Percentiles rank a stretch among this genome's conserved stretches.
Evolutionary conservation across 2,113 vertebrate species (phyloP).

Genomic region (Mionectes macconnelli): DNA sequence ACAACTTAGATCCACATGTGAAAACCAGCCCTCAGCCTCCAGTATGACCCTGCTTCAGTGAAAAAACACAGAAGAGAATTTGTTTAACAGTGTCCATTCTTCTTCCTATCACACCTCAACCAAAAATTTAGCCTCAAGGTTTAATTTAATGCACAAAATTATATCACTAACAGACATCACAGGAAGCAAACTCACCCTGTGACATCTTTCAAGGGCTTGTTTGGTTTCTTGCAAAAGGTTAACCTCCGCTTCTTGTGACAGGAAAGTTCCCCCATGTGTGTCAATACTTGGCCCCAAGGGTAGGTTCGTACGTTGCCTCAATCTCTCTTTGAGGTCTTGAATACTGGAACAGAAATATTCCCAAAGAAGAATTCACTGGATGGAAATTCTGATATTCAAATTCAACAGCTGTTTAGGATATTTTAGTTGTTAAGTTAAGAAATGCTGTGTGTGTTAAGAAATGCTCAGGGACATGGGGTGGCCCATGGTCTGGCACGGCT

Average conservation of each 20-base stretch:
- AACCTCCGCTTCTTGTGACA: conserved; percentile 96
- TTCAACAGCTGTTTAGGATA: background rate
- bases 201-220: conserved; percentile 96
- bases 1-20: background rate
- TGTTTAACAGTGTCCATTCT: background rate
- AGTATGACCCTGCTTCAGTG: background rate
- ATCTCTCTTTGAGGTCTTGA: conserved; percentile 95
- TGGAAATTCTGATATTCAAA: background rate
- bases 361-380: background rate
- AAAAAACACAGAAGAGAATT: background rate
- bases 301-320: conserved; percentile 93
- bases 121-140: background rate
- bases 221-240: conserved; percentile 97
- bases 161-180: background rate
- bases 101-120: background rate
- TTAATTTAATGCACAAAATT: background rate
- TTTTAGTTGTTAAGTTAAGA: conserved; percentile 13
- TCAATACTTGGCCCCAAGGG: conserved; percentile 93
- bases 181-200: conserved; percentile 81
- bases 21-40: background rate
- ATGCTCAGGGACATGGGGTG: fast-evolving
- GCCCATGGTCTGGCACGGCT: background rate
- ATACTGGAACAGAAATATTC: conserved; percentile 77
- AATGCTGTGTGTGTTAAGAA: background rate
- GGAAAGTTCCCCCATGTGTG: conserved; percentile 96